Base-by-base conservation (phyloP, 2,888 invertebrate species). In the Lasioglossum malachurum region DNA sequence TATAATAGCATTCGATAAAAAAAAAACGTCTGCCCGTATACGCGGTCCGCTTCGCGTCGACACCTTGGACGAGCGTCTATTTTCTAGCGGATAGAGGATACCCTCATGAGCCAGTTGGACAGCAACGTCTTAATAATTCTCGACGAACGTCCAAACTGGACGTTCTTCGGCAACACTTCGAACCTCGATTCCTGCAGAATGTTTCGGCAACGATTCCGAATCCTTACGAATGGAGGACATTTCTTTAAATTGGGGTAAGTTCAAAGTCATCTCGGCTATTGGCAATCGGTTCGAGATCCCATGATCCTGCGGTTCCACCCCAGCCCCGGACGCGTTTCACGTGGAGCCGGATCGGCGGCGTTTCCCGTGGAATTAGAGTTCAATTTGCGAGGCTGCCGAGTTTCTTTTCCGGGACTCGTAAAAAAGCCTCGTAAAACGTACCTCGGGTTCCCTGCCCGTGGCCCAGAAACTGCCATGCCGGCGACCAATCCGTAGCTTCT, bases 1-100 rank as follows among this genome's bases (percentile, higher is more conserved):
- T 90, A 89, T 88, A 81, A 91, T 72, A 91, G 91, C 87, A 89
- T 90, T 88, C 89, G 75, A 38, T 87, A 86, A 87, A 82, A 71
- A 82, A 71, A 80, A 92, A 89, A 91, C 75, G 57, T 83, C 84
- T 79, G 78, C 88, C 89, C 90, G 85, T 87, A 90, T 92, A 83
- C 78, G 74, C 79, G 49, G 86, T 76, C 83, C 87, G 88, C 86
- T 79, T 88, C 73, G 81, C 84, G 90, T 91, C 91, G 92, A 93
- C 92, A 92, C 88, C 89, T 91, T 83, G 89, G 93, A 93, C 93
- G 83, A 87, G 83, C 88, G 93, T 93, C 92, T 90, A 82, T 38
- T 83, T 84, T 31, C 16, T 73, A 67, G 67, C 60, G 19, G 71
- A 75, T 46, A 57, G 38, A 46, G 49, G 73, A 79, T 84, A 91